Evolutionary conservation across 2,888 invertebrate genomes (phyloP), one percentile per base, ranked within the genome.

Genomic region (Griposia aprilina): DNA sequence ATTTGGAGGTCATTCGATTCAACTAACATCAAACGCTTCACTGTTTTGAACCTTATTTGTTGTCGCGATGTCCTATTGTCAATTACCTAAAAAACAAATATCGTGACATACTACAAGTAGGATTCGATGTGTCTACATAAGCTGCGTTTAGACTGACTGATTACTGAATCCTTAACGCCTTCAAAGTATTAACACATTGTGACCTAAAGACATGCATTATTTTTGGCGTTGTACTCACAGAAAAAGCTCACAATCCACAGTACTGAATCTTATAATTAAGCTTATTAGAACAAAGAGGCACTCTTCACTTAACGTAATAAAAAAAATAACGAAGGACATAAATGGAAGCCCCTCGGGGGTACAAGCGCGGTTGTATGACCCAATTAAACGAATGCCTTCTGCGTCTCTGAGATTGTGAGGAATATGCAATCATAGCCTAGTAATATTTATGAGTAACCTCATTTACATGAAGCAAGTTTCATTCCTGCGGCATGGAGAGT

Each of bases 361-460:
- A 20, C 30, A 7, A n/a, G 4, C 57, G 78, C 45, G 66, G 55
- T 26, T 15, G n/a, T 52, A 15, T 78, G 66, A 83, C 70, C 60
- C 13, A 83, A 83, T 81, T 83, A 81, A 41, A 69, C 10, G 59
- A 41, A 65, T 74, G 23, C 30, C n/a, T 70, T 48, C 59, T 15
- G 52, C 30, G 45, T 45, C 26, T 26, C 8, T 30, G 52, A 50
- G 48, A n/a, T 65, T 65, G 36, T 67, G 48, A 55, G 23, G 26
- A 65, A 59, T 63, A 26, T 36, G 17, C 68, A 76, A 76, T 74
- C 50, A 59, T 11, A 30, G 41, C 41, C 41, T 41, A 41, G 57
- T 45, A 20, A 50, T 23, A 8, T 63, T 63, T 48, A 48, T 48
- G 3, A 48, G 11, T 36, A 48, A 13, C 26, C 45, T 6, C 26